A percentile compares a stretch with the other conserved stretches of the same genome.
phyloP scores from a whole-genome alignment of 1,140 invertebrate species.

The Psilanteris sp. region DNA sequence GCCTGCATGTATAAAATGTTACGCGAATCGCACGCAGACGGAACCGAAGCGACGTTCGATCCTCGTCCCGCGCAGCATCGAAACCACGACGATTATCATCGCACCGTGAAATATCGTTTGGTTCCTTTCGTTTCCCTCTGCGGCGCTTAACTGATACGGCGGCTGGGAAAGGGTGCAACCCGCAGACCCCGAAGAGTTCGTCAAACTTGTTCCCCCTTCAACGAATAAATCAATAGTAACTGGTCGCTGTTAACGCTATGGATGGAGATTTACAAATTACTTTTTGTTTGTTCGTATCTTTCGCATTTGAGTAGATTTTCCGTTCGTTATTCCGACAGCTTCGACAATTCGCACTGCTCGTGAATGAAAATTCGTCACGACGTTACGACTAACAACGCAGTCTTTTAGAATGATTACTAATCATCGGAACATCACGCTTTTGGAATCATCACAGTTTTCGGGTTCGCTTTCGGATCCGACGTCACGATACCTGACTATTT shows the following conservation, averaged over 20 bases:
- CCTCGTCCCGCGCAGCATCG: slow-evolving; percentile 43
- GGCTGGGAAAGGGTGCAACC: slow-evolving; percentile 9
- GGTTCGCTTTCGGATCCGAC: background rate
- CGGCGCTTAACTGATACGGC: slow-evolving; percentile 33
- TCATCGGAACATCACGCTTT: no score
- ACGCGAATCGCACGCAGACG: slow-evolving; percentile 52
- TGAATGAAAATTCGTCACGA: slow-evolving; percentile 2
- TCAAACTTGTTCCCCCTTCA: background rate
- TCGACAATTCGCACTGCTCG: slow-evolving; percentile 2
- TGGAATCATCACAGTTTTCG: slow-evolving; percentile 5
- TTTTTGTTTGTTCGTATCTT: slow-evolving; percentile 15
- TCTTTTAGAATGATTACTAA: no score
- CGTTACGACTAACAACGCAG: no score
- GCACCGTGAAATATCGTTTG: slow-evolving; percentile 37
- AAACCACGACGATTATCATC: slow-evolving; percentile 62
- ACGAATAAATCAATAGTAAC: slow-evolving; percentile 5
- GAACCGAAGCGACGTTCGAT: slow-evolving; percentile 54
- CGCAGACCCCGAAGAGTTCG: slow-evolving; percentile 17
- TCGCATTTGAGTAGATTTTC: slow-evolving; percentile 37
- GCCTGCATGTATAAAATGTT: slow-evolving; percentile 57
- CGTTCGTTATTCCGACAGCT: slow-evolving; percentile 14
- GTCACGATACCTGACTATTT: no score
- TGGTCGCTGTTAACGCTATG: slow-evolving; percentile 42
- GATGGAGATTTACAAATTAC: slow-evolving; percentile 56
- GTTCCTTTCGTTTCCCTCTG: slow-evolving; percentile 12